Evolutionary conservation across 2,888 invertebrate genomes (phyloP).

Genomic region (Erebia palarica): DNA sequence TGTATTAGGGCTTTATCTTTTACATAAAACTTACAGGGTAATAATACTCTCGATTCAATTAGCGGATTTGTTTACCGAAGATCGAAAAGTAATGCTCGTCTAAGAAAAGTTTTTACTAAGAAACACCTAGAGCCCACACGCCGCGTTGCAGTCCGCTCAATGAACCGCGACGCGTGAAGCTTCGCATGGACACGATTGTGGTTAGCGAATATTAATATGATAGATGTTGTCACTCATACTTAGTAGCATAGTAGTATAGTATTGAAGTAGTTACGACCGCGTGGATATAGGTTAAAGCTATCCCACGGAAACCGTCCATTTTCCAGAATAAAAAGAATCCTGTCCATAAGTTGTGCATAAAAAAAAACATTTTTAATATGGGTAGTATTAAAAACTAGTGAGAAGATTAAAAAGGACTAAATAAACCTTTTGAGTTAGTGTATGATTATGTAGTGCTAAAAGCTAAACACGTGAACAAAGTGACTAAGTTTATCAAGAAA

Average conservation of each 20-base stretch:
- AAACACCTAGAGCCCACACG: constrained; percentile 7
- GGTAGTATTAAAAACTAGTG: too few relatives aligned
- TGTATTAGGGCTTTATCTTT: background rate
- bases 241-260: background rate
- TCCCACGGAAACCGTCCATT: too few relatives aligned
- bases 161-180: constrained; percentile 9
- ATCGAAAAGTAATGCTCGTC: background rate
- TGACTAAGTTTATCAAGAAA: too few relatives aligned
- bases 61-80: background rate
- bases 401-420: too few relatives aligned
- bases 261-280: too few relatives aligned
- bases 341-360: too few relatives aligned
- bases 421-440: too few relatives aligned
- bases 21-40: background rate
- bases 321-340: too few relatives aligned
- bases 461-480: too few relatives aligned
- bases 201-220: background rate
- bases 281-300: too few relatives aligned
- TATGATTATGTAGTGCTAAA: too few relatives aligned
- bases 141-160: constrained; percentile 1
- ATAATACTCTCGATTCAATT: background rate
- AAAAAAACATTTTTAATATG: too few relatives aligned
- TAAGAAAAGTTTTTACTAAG: constrained; percentile 4
- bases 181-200: background rate
- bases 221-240: background rate